These are phyloP conservation scores for Elgonia sp. DNA, from an alignment of 2,888 invertebrate species.

Conservation along the genomic window DNA sequence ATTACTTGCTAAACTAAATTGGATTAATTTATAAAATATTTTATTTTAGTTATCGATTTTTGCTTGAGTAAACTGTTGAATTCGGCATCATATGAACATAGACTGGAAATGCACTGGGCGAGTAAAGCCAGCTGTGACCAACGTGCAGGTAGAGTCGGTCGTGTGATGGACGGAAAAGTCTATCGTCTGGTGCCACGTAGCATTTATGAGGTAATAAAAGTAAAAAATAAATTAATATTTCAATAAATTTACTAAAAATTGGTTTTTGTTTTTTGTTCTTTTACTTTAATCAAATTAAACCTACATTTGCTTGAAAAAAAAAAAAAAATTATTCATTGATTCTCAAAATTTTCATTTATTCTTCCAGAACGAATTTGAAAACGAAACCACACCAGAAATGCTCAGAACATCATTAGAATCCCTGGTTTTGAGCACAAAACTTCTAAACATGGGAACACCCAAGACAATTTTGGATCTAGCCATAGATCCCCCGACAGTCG, in stretches of 20 bases:
- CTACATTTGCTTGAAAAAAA: not conserved
- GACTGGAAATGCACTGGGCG: constrained; percentile 94
- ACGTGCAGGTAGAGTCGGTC: constrained; percentile 96
- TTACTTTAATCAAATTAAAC: not conserved
- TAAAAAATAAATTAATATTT: not conserved
- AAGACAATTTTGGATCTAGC: constrained; percentile 94
- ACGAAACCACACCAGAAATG: constrained; percentile 92
- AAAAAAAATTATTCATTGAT: too few relatives aligned
- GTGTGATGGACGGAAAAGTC: constrained; percentile 94
- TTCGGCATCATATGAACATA: constrained; percentile 92
- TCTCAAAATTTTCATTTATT: too few relatives aligned
- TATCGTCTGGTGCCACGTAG: constrained; percentile 92
- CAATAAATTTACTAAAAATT: not conserved
- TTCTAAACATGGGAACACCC: constrained; percentile 93
- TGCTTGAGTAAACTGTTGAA: constrained; percentile 95
- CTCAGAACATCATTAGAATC: constrained; percentile 93
- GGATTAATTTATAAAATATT: not conserved
- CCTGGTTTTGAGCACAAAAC: constrained; percentile 93
- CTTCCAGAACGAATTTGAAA: constrained; percentile 62
- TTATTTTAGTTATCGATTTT: constrained; percentile 94
- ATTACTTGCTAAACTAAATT: not conserved
- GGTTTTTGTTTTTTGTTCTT: not conserved
- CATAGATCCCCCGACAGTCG: constrained; percentile 94
- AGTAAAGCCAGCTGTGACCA: constrained; percentile 96
- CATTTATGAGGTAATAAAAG: constrained; percentile 90